Conservation (phyloP, 1,140 invertebrate species). For the Achatina immaculata region DNA sequence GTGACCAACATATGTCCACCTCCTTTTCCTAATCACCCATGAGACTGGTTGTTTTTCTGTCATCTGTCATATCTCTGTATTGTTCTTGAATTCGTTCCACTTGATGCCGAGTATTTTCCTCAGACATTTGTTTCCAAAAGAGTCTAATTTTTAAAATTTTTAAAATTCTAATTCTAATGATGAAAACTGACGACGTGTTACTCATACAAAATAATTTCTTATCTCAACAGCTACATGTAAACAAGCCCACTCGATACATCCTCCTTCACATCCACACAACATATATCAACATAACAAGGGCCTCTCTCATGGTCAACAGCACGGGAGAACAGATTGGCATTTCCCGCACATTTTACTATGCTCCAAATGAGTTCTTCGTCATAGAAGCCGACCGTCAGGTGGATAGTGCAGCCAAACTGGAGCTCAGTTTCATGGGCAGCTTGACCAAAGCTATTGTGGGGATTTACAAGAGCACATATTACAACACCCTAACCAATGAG, state of each 20-base stretch:
- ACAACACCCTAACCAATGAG: conserved; percentile 73
- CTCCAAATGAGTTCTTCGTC: conserved; percentile 79
- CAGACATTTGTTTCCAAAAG: no score
- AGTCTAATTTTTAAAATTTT: no score
- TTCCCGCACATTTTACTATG: conserved; percentile 72
- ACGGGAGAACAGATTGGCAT: conserved; percentile 53
- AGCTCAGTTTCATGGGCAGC: conserved; percentile 78
- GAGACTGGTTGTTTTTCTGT: no score
- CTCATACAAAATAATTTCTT: no score
- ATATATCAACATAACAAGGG: conserved; percentile 66
- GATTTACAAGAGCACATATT: conserved; percentile 84
- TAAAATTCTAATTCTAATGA: no score
- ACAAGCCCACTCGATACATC: conserved; percentile 63
- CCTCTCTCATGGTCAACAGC: conserved; percentile 43
- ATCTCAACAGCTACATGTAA: conserved; percentile 50
- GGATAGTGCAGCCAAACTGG: conserved; percentile 65
- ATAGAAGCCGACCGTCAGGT: conserved; percentile 72
- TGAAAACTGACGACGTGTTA: no score
- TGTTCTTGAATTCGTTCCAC: no score
- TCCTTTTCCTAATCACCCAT: no score
- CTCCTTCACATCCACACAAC: conserved; percentile 69
- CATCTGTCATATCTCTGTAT: no score
- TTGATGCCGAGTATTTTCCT: no score
- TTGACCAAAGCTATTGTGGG: conserved; percentile 80
- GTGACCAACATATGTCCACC: no score